These are phyloP conservation scores for Solenopsis fugax DNA, from an alignment of 1,140 invertebrate genomes.

Conservation along the genomic window DNA sequence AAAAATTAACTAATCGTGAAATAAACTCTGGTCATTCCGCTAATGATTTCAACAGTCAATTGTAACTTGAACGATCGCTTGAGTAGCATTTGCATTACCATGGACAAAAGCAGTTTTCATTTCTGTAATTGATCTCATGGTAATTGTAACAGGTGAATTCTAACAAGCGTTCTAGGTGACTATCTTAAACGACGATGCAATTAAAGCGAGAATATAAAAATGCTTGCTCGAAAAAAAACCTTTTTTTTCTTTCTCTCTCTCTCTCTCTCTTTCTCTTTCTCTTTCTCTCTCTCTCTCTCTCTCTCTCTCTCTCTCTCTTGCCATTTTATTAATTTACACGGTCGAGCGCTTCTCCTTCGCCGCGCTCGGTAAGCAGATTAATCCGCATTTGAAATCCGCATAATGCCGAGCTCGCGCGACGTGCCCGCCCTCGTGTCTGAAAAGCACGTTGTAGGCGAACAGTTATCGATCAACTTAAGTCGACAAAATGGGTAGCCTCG, in stretches of 20 bases:
- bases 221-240: not conserved
- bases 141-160: not conserved
- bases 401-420: slow-evolving; percentile 61
- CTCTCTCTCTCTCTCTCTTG: not conserved
- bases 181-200: slow-evolving; percentile 27
- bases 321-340: slow-evolving; percentile 61
- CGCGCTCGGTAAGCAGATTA: slow-evolving; percentile 65
- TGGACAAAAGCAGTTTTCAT: not conserved
- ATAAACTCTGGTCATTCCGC: not conserved
- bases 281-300: not conserved
- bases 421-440: slow-evolving; percentile 68
- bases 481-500: slow-evolving; percentile 82
- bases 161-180: not conserved
- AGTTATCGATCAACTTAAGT: slow-evolving; percentile 82
- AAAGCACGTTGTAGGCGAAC: slow-evolving; percentile 74
- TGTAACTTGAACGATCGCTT: not conserved
- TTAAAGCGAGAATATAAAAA: slow-evolving; percentile 48
- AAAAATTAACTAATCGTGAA: slow-evolving; percentile 4
- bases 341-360: slow-evolving; percentile 58
- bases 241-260: too few species aligned
- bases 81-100: not conserved
- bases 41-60: not conserved
- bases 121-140: not conserved
- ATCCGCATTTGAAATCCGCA: slow-evolving; percentile 66
- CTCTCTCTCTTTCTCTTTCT: not conserved